Percentiles rank a stretch among this genome's conserved stretches.
Conservation (phyloP, 2,113 vertebrate species). For the Pithys albifrons region DNA sequence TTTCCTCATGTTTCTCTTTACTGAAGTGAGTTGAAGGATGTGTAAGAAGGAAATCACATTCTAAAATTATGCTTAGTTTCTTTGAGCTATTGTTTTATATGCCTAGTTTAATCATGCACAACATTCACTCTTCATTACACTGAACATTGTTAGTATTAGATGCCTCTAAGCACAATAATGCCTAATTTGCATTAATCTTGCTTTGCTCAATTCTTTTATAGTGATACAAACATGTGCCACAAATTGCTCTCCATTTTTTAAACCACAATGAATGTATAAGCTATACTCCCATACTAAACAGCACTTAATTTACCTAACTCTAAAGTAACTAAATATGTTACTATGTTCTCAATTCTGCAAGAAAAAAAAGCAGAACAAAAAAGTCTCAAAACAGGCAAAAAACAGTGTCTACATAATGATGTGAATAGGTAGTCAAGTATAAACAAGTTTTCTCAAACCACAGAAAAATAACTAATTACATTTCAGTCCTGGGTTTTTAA, state of each 20-base stretch:
- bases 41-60: background rate
- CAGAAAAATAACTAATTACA: background rate
- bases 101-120: slow-evolving; percentile 63
- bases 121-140: slow-evolving; percentile 61
- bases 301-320: background rate
- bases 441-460: background rate
- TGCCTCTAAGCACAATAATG: slow-evolving; percentile 62
- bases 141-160: slow-evolving; percentile 47
- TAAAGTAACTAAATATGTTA: background rate
- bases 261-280: background rate
- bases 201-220: slow-evolving; percentile 40
- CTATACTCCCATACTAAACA: background rate
- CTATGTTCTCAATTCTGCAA: background rate
- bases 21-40: background rate
- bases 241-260: slow-evolving; percentile 56
- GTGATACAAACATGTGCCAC: slow-evolving; percentile 36
- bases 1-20: background rate
- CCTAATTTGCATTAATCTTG: slow-evolving; percentile 64
- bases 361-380: background rate
- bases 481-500: background rate
- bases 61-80: slow-evolving; percentile 38
- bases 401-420: background rate
- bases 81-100: slow-evolving; percentile 60
- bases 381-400: background rate
- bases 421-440: background rate